A percentile compares a stretch with the other conserved stretches of the same genome.
Conservation (phyloP, 2,113 vertebrate genomes). For the Brachyistius frenatus region DNA sequence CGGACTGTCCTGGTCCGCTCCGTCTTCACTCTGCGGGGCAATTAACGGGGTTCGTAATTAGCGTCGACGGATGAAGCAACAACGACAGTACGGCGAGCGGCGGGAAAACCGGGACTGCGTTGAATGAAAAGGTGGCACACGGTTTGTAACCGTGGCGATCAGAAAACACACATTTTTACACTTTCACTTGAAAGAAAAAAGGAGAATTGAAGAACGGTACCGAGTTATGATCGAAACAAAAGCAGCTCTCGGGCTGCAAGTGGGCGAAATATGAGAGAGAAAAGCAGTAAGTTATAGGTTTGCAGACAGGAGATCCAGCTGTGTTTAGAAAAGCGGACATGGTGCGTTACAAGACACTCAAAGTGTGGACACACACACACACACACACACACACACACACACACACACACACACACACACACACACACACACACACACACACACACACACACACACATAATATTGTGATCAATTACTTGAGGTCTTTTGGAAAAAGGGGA, state of each 20-base stretch:
- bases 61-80: too few relatives aligned
- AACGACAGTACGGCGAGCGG: too few relatives aligned
- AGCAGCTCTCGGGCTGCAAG: background rate
- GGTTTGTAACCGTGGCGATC: background rate
- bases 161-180: slow-evolving; percentile 5
- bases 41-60: slow-evolving; percentile 10
- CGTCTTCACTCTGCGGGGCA: slow-evolving; percentile 86
- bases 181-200: background rate
- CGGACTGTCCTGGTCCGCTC: slow-evolving; percentile 86
- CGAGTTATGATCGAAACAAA: slow-evolving; percentile 24
- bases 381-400: background rate
- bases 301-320: slow-evolving; percentile 35
- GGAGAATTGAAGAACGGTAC: background rate
- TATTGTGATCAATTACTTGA: background rate
- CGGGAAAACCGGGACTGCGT: background rate
- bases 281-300: slow-evolving; percentile 42
- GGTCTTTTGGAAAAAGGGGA: background rate
- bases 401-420: background rate
- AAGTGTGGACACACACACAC: background rate
- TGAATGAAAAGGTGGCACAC: background rate
- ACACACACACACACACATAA: background rate
- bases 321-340: slow-evolving; percentile 7
- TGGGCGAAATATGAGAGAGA: slow-evolving; percentile 14
- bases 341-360: background rate
- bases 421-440: background rate